Evolutionary conservation across 2,113 vertebrate species (phyloP).

Genomic region (Connochaetes taurinus): DNA sequence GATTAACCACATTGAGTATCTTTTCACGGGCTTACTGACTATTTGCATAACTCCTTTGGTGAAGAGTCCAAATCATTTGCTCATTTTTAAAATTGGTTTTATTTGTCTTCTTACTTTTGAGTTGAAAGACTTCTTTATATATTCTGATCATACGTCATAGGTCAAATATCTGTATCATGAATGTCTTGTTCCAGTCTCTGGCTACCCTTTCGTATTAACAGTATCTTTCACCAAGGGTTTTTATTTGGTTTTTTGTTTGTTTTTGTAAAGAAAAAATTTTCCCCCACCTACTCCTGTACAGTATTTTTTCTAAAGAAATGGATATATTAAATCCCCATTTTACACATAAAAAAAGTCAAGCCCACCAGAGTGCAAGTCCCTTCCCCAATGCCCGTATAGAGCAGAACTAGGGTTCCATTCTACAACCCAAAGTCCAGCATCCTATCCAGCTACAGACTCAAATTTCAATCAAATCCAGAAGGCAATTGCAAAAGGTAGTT

Average conservation of each 20-base stretch:
- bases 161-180: neutral
- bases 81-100: neutral
- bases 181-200: neutral
- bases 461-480: neutral
- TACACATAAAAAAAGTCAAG: neutral
- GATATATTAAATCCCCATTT: neutral
- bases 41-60: neutral
- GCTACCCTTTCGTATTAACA: neutral
- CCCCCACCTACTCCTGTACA: neutral
- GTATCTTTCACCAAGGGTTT: neutral
- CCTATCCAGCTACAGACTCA: neutral
- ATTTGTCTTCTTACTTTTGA: neutral
- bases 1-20: neutral
- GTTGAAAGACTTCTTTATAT: neutral
- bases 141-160: neutral
- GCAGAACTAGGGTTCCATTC: neutral
- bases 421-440: neutral
- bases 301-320: neutral
- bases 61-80: neutral
- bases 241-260: neutral
- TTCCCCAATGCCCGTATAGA: neutral
- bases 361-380: neutral
- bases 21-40: neutral
- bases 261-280: neutral
- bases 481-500: neutral